Conservation (phyloP, 2,797 vertebrate species). For the Thaleichthys pacificus region DNA sequence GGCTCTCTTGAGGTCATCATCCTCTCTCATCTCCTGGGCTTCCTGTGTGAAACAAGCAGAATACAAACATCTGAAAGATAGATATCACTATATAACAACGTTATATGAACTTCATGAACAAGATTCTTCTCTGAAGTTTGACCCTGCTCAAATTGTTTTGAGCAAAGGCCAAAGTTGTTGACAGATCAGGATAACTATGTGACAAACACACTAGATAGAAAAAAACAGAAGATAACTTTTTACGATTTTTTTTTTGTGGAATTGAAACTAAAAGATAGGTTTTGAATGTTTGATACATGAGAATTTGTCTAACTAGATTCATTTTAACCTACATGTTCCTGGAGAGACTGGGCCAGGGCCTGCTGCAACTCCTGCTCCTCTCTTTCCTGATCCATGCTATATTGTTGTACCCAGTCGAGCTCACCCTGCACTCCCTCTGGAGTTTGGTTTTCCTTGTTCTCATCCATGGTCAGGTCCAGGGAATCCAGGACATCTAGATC, state of each 20-base stretch:
- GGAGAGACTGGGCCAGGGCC: slow-evolving; percentile 94
- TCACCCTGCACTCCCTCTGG: slow-evolving; percentile 88
- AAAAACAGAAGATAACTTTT: too few relatives aligned
- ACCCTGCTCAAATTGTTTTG: too few relatives aligned
- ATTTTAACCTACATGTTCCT: slow-evolving; percentile 85
- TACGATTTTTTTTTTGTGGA: too few relatives aligned
- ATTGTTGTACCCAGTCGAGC: slow-evolving; percentile 95
- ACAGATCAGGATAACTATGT: too few relatives aligned
- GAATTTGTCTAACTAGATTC: too few relatives aligned
- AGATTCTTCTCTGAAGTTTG: neutral
- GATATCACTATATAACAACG: neutral
- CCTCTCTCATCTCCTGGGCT: slow-evolving; percentile 94
- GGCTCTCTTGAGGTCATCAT: slow-evolving; percentile 96
- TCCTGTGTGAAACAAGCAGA: slow-evolving; percentile 74
- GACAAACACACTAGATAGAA: too few relatives aligned
- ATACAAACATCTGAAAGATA: neutral
- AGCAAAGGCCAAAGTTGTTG: too few relatives aligned
- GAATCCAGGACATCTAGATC: slow-evolving; percentile 71
- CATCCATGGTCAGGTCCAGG: slow-evolving; percentile 89
- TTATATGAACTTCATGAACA: neutral
- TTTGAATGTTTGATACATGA: too few relatives aligned
- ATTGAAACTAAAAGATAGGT: too few relatives aligned
- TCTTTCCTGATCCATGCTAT: slow-evolving; percentile 89
- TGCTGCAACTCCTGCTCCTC: slow-evolving; percentile 98
- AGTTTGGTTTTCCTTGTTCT: slow-evolving; percentile 99